phyloP scores from a whole-genome alignment of 2,113 vertebrate species.

The Oceanodroma tethys region DNA sequence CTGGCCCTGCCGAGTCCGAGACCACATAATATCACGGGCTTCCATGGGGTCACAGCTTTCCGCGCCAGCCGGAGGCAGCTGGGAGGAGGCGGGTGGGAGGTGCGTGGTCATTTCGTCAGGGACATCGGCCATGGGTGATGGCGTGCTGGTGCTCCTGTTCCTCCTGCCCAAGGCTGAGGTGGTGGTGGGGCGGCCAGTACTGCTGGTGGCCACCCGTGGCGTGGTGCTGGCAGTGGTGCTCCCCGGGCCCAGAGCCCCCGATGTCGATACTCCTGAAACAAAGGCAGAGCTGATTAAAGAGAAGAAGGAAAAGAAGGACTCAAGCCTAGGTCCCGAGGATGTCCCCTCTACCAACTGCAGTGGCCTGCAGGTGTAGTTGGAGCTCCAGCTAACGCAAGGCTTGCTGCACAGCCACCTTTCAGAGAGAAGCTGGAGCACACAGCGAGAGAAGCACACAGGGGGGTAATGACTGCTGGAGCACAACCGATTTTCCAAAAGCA shows the following conservation, averaged over 20 bases:
- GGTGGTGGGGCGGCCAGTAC: conserved; percentile 71
- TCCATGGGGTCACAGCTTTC: conserved; percentile 88
- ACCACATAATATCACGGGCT: conserved; percentile 89
- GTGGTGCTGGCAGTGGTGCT: conserved; percentile 81
- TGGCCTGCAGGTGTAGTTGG: not conserved
- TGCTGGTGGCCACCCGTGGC: conserved; percentile 66
- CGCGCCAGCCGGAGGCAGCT: conserved; percentile 78
- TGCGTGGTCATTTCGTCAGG: conserved; percentile 69
- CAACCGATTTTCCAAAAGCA: not conserved
- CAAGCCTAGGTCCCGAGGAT: not conserved
- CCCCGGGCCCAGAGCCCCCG: conserved; percentile 79
- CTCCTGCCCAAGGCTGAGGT: conserved; percentile 66
- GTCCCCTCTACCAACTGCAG: fast-evolving
- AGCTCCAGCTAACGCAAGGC: not conserved
- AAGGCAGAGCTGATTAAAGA: not conserved
- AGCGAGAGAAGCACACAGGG: not conserved
- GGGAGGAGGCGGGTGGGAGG: conserved; percentile 75
- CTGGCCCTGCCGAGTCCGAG: conserved; percentile 87
- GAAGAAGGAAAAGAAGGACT: not conserved
- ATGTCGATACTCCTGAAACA: conserved; percentile 82
- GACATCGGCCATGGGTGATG: conserved; percentile 60
- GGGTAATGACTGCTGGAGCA: not conserved
- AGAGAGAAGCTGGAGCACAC: not conserved
- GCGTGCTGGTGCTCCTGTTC: conserved; percentile 79
- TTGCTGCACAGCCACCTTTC: not conserved